Evolutionary conservation across 2,888 invertebrate genomes (phyloP).

Genomic region (Itoplectis maculator): DNA sequence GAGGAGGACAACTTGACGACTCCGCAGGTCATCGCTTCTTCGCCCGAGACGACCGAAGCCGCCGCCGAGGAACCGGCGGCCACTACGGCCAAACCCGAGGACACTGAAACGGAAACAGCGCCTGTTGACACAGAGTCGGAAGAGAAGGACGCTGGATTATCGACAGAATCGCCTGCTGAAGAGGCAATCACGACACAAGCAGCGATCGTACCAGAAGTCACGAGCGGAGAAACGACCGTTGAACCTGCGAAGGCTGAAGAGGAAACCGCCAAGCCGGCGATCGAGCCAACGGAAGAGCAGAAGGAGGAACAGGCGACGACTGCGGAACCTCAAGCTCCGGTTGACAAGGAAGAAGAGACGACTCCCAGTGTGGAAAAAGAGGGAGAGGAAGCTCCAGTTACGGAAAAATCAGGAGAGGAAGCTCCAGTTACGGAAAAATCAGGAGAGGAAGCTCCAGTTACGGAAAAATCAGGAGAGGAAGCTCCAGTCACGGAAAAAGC

Average conservation of each 20-base stretch:
- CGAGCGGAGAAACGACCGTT: constrained; percentile 19
- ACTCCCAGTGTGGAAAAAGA: constrained; percentile 19
- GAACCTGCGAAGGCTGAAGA: constrained; percentile 29
- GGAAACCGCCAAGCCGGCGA: constrained; percentile 29
- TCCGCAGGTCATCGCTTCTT: constrained; percentile 26
- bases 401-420: too few species aligned
- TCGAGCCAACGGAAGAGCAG: constrained; percentile 49
- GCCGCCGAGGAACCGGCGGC: constrained; percentile 49
- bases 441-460: too few species aligned
- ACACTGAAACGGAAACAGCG: constrained; percentile 1
- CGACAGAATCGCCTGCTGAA: constrained; percentile 33
- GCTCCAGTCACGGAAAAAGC: too few species aligned
- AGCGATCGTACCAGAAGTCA: background rate
- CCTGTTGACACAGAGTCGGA: constrained; percentile 51
- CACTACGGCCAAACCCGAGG: constrained; percentile 35
- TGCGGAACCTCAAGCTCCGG: constrained; percentile 44
- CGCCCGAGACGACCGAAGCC: constrained; percentile 30
- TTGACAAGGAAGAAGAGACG: background rate
- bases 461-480: too few species aligned
- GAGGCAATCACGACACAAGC: constrained; percentile 7
- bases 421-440: too few species aligned
- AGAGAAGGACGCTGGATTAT: constrained; percentile 9
- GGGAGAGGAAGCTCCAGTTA: too few species aligned
- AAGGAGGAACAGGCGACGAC: constrained; percentile 24
- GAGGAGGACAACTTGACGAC: constrained; percentile 45